Evolutionary conservation across 2,797 vertebrate species (phyloP).

Genomic region (Esox lucius): DNA sequence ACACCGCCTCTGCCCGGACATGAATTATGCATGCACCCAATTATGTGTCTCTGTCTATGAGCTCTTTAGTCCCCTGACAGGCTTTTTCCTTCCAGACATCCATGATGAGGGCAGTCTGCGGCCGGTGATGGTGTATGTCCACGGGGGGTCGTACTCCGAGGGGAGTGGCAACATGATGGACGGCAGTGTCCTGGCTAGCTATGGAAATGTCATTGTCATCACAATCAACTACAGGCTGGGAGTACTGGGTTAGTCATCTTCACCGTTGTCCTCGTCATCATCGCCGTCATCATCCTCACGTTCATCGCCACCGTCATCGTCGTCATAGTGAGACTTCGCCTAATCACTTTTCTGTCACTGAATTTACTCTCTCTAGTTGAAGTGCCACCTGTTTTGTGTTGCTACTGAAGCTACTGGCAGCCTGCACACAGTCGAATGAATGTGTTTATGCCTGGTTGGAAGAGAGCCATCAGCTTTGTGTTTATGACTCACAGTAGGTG

Average conservation of each 20-base stretch:
- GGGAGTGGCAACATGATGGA: constrained; percentile 95
- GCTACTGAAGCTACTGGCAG: neutral
- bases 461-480: neutral
- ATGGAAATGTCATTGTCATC: constrained; percentile 93
- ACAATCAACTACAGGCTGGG: constrained; percentile 95
- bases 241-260: constrained; percentile 78
- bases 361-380: neutral
- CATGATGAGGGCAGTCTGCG: constrained; percentile 87
- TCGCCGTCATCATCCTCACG: constrained; percentile 4
- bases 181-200: constrained; percentile 91
- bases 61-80: neutral
- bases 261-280: neutral
- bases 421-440: neutral
- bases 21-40: constrained; percentile 10
- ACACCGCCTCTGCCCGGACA: constrained; percentile 50
- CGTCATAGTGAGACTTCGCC: neutral
- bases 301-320: neutral
- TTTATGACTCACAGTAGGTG: constrained; percentile 3
- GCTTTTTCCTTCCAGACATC: constrained; percentile 75
- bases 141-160: constrained; percentile 94
- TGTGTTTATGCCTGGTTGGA: neutral
- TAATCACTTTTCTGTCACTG: neutral
- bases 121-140: constrained; percentile 95
- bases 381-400: neutral
- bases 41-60: neutral